phyloP scores from a whole-genome alignment of 2,113 vertebrate species.

The Pluvianellus socialis region DNA sequence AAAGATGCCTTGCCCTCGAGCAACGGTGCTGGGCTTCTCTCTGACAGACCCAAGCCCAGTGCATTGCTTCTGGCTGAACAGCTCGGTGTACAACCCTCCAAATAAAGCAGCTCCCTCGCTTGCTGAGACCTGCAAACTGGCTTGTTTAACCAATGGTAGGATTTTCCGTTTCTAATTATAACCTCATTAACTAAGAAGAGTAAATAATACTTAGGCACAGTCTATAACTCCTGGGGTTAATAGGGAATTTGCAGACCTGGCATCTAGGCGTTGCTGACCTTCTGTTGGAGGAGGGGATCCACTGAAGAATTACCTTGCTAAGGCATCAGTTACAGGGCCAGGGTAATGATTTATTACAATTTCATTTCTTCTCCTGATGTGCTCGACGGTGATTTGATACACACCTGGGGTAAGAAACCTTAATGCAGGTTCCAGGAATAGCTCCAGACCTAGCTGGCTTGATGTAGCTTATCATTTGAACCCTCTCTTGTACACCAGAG shows the following conservation, averaged over 20 bases:
- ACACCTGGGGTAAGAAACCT: background rate
- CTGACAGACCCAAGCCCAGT: background rate
- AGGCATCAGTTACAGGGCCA: background rate
- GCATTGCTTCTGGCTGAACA: background rate
- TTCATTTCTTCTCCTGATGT: background rate
- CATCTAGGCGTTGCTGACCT: background rate
- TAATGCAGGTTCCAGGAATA: background rate
- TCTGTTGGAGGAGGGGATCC: background rate
- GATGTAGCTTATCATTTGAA: background rate
- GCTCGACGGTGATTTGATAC: background rate
- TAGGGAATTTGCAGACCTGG: background rate
- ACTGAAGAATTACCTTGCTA: background rate
- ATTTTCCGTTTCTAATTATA: background rate
- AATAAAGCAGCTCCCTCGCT: background rate
- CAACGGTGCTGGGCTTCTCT: background rate
- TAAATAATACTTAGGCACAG: background rate
- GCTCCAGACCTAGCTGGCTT: background rate
- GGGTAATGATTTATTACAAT: background rate
- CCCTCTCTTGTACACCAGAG: background rate
- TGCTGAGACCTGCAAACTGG: background rate
- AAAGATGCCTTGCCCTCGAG: background rate
- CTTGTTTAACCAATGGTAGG: background rate
- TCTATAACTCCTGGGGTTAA: background rate
- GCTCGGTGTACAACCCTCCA: background rate
- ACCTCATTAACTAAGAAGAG: slow-evolving; percentile 14